Base-by-base conservation (phyloP, 2,888 invertebrate genomes). In the Scrobipalpa costella region DNA sequence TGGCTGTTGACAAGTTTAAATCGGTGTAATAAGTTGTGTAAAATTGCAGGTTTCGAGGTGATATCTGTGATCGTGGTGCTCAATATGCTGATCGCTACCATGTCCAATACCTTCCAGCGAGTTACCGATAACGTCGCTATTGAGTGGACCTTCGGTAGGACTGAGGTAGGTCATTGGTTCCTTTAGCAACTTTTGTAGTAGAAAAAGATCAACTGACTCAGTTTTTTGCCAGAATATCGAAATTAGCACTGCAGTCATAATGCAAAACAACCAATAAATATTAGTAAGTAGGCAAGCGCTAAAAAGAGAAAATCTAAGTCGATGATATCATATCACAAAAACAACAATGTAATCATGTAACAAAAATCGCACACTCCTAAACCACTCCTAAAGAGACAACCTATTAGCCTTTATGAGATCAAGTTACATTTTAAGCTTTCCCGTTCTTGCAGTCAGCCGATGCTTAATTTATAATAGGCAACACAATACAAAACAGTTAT, bases 81-180 rank as follows among this genome's bases (percentile, higher is more conserved):
- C 68, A 96, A 96, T 81, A 96, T 96, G 96, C 83, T 94, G 65
- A 95, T 95, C 73, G 96, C 95, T n/a, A 95, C 95, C 19, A 95
- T 96, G 95, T 94, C 95, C 1, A 94, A 95, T 70, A 95, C 95
- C 0, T 95, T 95, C 75, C 94, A 95, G 79, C 92, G 93, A 71
- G 94, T 96, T 50, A 93, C 92, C 17, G 93, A 94, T 68, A 94
- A 94, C 74, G 92, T 94, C 55, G 94, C 94, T 70, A 93, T 94
- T 2, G 96, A 96, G 74, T 96, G 96, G 96, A 95, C 94, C 27
- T 96, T 95, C 75, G 95, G 94, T 0, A 93, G 95, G 71, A 95
- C 95, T 15, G 93, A 95, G 78, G 86, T 84, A 64, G 67, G 73
- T 11, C 13, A 1, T 27, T 27, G 9, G 19, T 13, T 8, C 44